Percentiles rank a stretch among this genome's conserved stretches.
Evolutionary conservation across 2,113 vertebrate species (phyloP).

Genomic region (Porphyrio hochstetteri): DNA sequence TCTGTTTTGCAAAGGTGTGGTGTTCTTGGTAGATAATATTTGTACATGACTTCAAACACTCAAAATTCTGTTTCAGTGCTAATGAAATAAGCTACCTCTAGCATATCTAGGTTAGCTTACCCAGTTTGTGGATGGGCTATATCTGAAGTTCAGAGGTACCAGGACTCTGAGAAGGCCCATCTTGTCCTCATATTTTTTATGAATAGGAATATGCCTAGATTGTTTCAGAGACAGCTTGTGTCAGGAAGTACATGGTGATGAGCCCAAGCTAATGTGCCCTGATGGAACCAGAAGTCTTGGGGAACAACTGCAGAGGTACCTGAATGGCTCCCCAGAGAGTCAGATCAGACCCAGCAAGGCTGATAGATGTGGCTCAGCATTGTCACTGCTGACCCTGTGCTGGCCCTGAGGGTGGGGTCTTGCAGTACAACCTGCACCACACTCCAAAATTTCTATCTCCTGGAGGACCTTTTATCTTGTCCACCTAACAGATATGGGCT

Average conservation of each 20-base stretch:
- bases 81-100: not conserved
- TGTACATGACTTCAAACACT: not conserved
- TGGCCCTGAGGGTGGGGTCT: not conserved
- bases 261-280: not conserved
- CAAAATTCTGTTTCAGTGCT: not conserved
- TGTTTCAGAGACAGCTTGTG: not conserved
- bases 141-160: not conserved
- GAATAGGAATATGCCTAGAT: not conserved
- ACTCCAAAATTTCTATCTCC: not conserved
- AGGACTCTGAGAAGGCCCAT: not conserved
- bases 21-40: not conserved
- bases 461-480: not conserved
- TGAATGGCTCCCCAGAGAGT: not conserved
- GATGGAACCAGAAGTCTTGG: not conserved
- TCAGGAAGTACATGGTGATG: not conserved
- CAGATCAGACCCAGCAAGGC: not conserved
- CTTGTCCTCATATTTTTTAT: not conserved
- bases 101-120: not conserved
- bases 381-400: not conserved
- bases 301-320: not conserved
- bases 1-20: not conserved
- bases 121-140: not conserved
- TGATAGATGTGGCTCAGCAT: not conserved
- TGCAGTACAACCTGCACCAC: not conserved
- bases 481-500: not conserved